Base-by-base conservation (phyloP, 2,888 invertebrate genomes). In the Panzeria rudis region DNA sequence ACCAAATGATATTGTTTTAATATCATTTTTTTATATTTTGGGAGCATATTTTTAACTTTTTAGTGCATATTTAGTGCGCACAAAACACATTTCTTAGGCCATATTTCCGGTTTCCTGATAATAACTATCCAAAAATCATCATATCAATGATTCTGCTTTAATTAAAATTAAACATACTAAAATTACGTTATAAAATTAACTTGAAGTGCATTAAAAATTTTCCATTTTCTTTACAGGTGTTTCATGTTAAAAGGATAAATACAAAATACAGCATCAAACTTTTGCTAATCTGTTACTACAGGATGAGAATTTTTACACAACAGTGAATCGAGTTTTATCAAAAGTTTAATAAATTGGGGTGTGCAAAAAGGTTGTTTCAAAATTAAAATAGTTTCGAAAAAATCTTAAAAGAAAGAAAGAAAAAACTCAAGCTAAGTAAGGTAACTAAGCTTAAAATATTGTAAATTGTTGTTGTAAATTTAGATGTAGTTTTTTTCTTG, bases 371-470 rank as follows among this genome's bases (percentile, higher is more conserved):
- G 5, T 29, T 54, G 17, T 13, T 35, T 13, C 2, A n/a, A 66
- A 66, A 20, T 41, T 15, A 44, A 44, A 61, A 72, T 3, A 47
- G 35, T 13, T 38, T 41, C n/a, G 0, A 25, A 59, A 71, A 62
- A 54, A 5, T 29, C 5, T 29, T 2, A 2, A 9, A 47, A 44
- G 9, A 29, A 23, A 47, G 4, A n/a, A 59, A 41, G 7, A 52
- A 29, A 41, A 41, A 4, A 23, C 3, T 54, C 7, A 9, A 50
- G 11, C n/a, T 47, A 64, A 72, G 25, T 47, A 35, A 56, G 35
- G 47, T 72, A 52, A 79, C 62, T 69, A 52, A 71, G 32, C 41
- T 62, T 29, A 62, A 54, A 62, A 62, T 61, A 29, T 35, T 62
- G 25, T 41, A 50, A 38, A 29, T 17, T 68, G 23, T 80, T 80